A percentile compares a stretch with the other conserved stretches of the same genome.
phyloP scores from a whole-genome alignment of 1,140 invertebrate genomes.

The Trichogramma pretiosum region DNA sequence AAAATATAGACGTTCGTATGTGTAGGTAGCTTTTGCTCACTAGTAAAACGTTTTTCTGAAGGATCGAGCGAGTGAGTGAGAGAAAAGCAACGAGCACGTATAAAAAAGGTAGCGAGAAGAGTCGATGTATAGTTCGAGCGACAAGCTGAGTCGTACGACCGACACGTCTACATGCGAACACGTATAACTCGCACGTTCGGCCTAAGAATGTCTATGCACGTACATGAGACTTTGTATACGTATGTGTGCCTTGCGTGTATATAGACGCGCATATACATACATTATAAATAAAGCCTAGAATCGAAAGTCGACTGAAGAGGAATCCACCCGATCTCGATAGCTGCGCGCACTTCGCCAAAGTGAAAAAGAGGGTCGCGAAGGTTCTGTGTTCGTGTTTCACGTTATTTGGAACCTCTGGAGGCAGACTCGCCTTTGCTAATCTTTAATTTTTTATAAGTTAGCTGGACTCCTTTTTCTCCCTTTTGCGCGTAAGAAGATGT shows the following conservation, averaged over 20 bases:
- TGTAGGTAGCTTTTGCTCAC: too few species aligned
- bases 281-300: constrained; percentile 10
- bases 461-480: not conserved
- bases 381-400: constrained; percentile 8
- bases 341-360: not conserved
- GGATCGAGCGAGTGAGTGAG: not conserved
- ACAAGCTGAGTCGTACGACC: constrained; percentile 1
- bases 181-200: too few species aligned
- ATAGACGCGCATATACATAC: not conserved
- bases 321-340: too few species aligned
- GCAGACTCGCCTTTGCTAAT: too few species aligned
- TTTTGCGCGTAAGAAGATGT: not conserved
- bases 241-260: not conserved
- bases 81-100: not conserved
- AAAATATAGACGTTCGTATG: too few species aligned
- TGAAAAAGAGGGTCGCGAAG: constrained; percentile 7
- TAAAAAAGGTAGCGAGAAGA: too few species aligned
- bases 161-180: too few species aligned
- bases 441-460: constrained; percentile 23
- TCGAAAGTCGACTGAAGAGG: too few species aligned
- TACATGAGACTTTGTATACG: not conserved
- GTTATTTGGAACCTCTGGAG: constrained; percentile 8
- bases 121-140: not conserved
- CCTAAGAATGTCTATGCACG: too few species aligned
- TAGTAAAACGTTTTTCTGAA: too few species aligned